Evolutionary conservation across 2,113 vertebrate species (phyloP).

Genomic region (Muntiacus muntjak): DNA sequence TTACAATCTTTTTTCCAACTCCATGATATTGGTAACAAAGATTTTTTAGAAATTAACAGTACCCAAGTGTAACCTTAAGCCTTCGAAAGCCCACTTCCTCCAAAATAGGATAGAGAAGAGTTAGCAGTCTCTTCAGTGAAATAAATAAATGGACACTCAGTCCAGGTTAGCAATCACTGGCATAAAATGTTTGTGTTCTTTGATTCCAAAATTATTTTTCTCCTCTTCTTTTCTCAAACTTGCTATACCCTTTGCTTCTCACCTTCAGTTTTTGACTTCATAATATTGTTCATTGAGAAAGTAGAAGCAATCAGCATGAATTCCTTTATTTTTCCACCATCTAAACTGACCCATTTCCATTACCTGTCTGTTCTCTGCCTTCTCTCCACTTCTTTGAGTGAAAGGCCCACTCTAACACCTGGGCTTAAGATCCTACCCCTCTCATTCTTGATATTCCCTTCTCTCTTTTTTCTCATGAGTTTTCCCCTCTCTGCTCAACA

Average conservation of each 20-base stretch:
- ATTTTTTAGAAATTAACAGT: neutral
- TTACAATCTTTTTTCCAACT: neutral
- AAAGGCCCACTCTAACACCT: neutral
- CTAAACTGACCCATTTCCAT: neutral
- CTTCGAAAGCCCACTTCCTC: neutral
- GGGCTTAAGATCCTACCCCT: neutral
- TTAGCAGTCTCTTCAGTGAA: neutral
- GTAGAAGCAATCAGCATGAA: neutral
- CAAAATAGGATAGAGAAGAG: neutral
- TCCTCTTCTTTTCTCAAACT: conserved; percentile 3
- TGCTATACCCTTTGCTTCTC: neutral
- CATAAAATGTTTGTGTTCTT: neutral
- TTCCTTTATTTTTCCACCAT: neutral
- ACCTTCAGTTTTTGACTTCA: neutral
- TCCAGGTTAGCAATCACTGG: neutral
- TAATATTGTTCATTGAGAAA: neutral
- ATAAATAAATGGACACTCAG: neutral
- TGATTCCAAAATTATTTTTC: conserved; percentile 21
- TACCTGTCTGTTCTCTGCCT: neutral
- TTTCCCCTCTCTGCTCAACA: neutral
- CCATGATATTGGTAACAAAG: neutral
- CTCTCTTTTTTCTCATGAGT: neutral
- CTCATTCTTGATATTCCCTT: neutral
- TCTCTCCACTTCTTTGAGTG: neutral
- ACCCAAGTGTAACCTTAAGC: neutral